Conservation (phyloP, 1,140 invertebrate genomes). For the Ladona fulva region DNA sequence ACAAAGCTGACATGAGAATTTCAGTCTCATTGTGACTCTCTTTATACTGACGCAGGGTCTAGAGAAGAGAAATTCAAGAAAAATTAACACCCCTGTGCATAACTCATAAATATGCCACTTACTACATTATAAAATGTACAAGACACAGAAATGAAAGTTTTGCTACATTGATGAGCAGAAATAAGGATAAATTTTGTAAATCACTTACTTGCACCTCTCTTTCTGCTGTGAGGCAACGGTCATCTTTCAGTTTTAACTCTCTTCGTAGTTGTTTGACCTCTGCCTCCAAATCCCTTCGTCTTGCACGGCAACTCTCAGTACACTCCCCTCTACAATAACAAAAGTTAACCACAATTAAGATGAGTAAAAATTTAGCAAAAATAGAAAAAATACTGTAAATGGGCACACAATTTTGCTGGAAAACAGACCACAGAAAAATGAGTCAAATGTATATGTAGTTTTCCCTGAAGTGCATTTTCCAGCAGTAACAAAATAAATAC, state of each 20-base stretch:
- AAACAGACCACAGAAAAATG: too few relatives aligned
- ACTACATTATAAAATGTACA: not conserved
- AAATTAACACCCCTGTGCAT: too few relatives aligned
- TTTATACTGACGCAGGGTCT: constrained; percentile 49
- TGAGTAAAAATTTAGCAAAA: too few relatives aligned
- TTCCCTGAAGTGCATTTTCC: too few relatives aligned
- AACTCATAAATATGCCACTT: too few relatives aligned
- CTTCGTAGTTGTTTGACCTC: constrained; percentile 64
- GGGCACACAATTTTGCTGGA: too few relatives aligned
- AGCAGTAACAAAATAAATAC: too few relatives aligned
- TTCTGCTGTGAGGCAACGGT: constrained; percentile 47
- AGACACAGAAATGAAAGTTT: not conserved
- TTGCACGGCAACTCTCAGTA: constrained; percentile 62
- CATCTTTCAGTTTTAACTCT: constrained; percentile 67
- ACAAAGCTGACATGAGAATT: constrained; percentile 68
- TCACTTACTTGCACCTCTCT: constrained; percentile 43
- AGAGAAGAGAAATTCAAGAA: constrained; percentile 21
- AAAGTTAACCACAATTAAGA: not conserved
- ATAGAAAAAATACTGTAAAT: too few relatives aligned
- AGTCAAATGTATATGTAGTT: too few relatives aligned
- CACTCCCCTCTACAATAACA: constrained; percentile 48
- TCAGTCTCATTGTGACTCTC: constrained; percentile 70
- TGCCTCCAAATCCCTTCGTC: constrained; percentile 65
- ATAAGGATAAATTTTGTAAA: not conserved
- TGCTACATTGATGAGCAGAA: not conserved